Evolutionary conservation across 1,140 invertebrate species (phyloP).

Genomic region (Acromyrmex heyeri): DNA sequence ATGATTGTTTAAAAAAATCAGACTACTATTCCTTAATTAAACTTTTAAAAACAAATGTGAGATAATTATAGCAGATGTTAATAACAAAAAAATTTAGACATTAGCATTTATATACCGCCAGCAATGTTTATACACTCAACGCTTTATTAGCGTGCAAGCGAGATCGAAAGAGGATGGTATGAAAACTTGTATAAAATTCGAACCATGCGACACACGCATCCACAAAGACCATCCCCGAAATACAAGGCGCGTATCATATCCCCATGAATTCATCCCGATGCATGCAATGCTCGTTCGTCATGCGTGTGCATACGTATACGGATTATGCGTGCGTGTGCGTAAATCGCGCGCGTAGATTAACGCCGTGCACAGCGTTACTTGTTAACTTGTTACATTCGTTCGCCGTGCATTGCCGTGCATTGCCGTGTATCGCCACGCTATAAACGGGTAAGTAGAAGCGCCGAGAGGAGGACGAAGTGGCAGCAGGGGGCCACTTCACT

Average conservation of each 20-base stretch:
- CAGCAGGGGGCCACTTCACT: conserved; percentile 5
- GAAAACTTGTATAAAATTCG: conserved; percentile 52
- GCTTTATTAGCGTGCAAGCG: not conserved
- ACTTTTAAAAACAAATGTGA: not conserved
- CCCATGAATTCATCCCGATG: conserved; percentile 46
- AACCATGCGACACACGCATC: not conserved
- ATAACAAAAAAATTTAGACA: not conserved
- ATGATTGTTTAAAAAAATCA: too few species aligned
- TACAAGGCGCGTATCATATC: conserved; percentile 48
- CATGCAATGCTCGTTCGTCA: conserved; percentile 16
- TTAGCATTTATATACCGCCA: conserved; percentile 1
- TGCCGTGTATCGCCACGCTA: conserved; percentile 38
- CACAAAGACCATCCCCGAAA: conserved; percentile 10
- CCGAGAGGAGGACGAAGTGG: conserved; percentile 4
- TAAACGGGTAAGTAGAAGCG: not conserved
- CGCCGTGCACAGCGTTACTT: conserved; percentile 61
- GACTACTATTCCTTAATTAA: too few species aligned
- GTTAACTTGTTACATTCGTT: conserved; percentile 64
- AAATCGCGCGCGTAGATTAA: conserved; percentile 59
- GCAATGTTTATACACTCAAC: not conserved
- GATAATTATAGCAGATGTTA: not conserved
- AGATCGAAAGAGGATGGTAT: conserved; percentile 17
- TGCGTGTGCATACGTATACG: not conserved
- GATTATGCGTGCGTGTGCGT: not conserved
- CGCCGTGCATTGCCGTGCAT: conserved; percentile 39